These are phyloP conservation scores for Ariolimax columbianus DNA, from an alignment of 2,888 invertebrate species.

Conservation along the genomic window DNA sequence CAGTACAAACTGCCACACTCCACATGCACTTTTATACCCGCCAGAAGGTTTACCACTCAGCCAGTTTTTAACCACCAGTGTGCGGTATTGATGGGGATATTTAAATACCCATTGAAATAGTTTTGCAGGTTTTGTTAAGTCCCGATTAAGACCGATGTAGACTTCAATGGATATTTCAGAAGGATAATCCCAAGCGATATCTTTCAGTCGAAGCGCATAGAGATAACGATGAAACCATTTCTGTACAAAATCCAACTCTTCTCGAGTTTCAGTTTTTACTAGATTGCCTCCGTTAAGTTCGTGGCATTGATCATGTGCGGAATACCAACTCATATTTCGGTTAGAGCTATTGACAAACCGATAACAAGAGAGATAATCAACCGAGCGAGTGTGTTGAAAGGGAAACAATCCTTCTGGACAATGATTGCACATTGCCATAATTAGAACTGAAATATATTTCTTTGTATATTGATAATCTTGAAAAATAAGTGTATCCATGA, in stretches of 20 bases:
- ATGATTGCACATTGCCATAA: not conserved
- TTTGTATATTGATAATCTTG: not conserved
- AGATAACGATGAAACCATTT: not conserved
- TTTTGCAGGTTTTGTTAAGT: not conserved
- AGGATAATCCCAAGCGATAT: not conserved
- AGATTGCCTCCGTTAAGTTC: not conserved
- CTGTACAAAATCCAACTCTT: not conserved
- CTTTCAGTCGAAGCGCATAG: not conserved
- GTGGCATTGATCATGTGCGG: not conserved
- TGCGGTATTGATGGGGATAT: too few relatives aligned
- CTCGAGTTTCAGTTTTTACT: not conserved
- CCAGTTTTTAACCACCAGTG: not conserved
- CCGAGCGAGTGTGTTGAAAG: too few relatives aligned
- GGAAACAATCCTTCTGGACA: not conserved
- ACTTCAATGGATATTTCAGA: not conserved
- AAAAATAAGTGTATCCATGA: not conserved
- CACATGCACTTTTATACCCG: not conserved
- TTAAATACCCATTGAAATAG: not conserved
- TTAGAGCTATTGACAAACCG: not conserved
- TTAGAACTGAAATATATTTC: not conserved
- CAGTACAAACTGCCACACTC: not conserved
- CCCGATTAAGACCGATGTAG: not conserved
- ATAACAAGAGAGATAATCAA: not conserved
- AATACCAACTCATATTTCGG: not conserved
- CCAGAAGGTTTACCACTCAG: not conserved